Base-by-base conservation (phyloP, 2,888 invertebrate genomes). In the Choreutis nemorana region DNA sequence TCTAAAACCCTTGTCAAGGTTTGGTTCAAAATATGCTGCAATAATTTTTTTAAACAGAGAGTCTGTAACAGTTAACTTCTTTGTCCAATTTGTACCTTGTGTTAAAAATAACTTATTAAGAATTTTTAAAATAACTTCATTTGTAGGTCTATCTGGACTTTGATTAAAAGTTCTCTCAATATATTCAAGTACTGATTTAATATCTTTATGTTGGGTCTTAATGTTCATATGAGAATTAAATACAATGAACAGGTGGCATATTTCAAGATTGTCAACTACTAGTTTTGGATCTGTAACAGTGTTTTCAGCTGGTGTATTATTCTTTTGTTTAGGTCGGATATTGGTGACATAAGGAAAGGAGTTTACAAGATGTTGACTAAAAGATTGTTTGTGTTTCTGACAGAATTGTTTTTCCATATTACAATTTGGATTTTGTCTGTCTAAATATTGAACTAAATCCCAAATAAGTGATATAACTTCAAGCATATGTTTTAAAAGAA, bases 381-480 rank as follows among this genome's bases (percentile, higher is more conserved):
- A 87, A 23, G 61, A 54, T 8, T 68, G 64, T 1, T 79, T 67
- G 42, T 82, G 85, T 36, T 78, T 80, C 22, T 65, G 58, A 5
- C 73, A 60, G 47, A 87, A 82, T 56, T 80, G 60, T n/a, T 48
- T 45, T 36, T 72, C 64, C 10, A 83, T 55, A 25, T 80, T 66
- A 1, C 64, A 58, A 34, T 45, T 67, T 30, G 64, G 61, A 33
- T 53, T 59, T 36, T 55, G 67, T 8, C 44, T 49, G 35, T 64
- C 55, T 26, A 62, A 56, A 45, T 68, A 50, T 26, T 58, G 46
- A 7, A 73, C 44, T 28, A 73, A 50, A 6, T 72, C 67, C 70
- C 82, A 83, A n/a, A 90, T 55, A 27, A 84, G 65, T 29, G 80
- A 71, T 28, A 89, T 75, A 2, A 89, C 86, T 40, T 83, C 79